Evolutionary conservation across 1,140 invertebrate species (phyloP).

Genomic region (Paralvinella palmiformis): DNA sequence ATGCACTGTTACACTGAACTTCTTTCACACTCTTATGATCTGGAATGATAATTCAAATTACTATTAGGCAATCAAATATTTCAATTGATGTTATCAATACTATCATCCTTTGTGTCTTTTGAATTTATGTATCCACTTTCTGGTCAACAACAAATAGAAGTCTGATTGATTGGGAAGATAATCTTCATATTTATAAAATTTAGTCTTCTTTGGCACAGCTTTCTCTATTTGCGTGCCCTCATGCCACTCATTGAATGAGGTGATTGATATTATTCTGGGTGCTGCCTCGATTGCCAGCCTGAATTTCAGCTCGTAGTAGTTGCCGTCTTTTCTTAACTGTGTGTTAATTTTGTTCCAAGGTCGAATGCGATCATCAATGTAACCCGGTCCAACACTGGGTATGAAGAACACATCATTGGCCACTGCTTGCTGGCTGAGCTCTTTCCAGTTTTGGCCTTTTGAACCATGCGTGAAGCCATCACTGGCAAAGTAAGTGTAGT

Average conservation of each 20-base stretch:
- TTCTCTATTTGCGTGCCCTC: constrained; percentile 56
- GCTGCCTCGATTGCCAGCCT: constrained; percentile 38
- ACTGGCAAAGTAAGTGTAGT: constrained; percentile 56
- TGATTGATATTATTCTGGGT: constrained; percentile 49
- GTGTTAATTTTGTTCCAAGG: constrained; percentile 53
- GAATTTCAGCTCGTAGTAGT: constrained; percentile 49
- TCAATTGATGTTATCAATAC: too few relatives aligned
- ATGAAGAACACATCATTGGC: constrained; percentile 48
- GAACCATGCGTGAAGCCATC: constrained; percentile 53
- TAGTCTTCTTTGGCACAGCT: constrained; percentile 40
- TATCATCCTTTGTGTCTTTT: neutral
- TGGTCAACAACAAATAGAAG: constrained; percentile 45
- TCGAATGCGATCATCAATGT: constrained; percentile 51
- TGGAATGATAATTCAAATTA: too few relatives aligned
- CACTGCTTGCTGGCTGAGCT: constrained; percentile 39
- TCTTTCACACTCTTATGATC: too few relatives aligned
- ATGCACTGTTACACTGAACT: too few relatives aligned
- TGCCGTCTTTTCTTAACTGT: constrained; percentile 43
- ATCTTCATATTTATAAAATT: constrained; percentile 37
- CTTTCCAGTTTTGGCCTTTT: constrained; percentile 47
- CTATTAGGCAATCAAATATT: too few relatives aligned
- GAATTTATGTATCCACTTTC: constrained; percentile 16
- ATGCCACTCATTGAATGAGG: constrained; percentile 57
- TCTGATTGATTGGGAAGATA: constrained; percentile 36
- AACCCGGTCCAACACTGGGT: constrained; percentile 54